Conservation (phyloP, 1,140 invertebrate genomes). For the Drosophila watanabei region DNA sequence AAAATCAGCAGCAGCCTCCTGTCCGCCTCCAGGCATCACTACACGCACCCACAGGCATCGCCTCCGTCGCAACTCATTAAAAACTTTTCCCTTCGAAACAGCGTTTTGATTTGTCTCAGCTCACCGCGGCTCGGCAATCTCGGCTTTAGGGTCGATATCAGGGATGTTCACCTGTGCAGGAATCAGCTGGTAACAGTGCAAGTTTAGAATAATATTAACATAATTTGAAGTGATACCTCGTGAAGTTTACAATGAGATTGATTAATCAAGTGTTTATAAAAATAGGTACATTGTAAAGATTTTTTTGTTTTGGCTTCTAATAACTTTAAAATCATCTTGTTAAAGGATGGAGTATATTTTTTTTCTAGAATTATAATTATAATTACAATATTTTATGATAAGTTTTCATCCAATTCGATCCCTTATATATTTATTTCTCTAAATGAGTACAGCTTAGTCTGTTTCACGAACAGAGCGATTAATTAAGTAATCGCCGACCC, state of each 20-base stretch:
- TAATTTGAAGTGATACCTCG: not conserved
- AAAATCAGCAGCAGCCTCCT: constrained; percentile 20
- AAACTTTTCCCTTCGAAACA: constrained; percentile 68
- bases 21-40: constrained; percentile 6
- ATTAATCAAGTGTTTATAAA: not conserved
- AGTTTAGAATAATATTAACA: constrained; percentile 31
- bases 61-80: constrained; percentile 72
- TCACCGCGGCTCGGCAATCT: constrained; percentile 25
- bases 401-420: not conserved
- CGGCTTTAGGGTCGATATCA: constrained; percentile 7
- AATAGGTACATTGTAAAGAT: not conserved
- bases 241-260: not conserved
- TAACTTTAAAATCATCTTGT: too few species aligned
- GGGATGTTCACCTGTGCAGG: constrained; percentile 6
- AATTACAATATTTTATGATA: not conserved
- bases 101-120: constrained; percentile 64
- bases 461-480: constrained; percentile 23
- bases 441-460: constrained; percentile 10
- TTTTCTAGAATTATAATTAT: not conserved
- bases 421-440: not conserved
- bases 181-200: not conserved
- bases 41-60: constrained; percentile 12
- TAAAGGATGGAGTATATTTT: not conserved
- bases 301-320: too few species aligned
- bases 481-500: constrained; percentile 67